Conservation (phyloP, 1,140 invertebrate genomes). For the Hydropsyche tenuis region DNA sequence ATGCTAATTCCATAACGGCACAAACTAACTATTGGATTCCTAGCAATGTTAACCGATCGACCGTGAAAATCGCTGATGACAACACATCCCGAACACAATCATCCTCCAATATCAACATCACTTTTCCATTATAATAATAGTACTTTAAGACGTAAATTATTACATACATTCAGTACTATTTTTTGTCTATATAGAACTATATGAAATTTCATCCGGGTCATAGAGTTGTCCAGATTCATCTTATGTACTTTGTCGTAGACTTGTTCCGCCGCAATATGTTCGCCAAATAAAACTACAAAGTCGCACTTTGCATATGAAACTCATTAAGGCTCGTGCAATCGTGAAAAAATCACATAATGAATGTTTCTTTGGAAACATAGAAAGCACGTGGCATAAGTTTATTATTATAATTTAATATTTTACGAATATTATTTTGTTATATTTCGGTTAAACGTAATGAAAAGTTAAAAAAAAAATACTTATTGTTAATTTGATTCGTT, state of each 20-base stretch:
- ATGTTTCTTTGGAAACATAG: slow-evolving; percentile 18
- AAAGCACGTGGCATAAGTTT: no score
- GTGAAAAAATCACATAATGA: slow-evolving; percentile 44
- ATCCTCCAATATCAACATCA: not conserved
- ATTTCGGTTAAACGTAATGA: no score
- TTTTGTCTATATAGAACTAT: not conserved
- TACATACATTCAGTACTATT: no score
- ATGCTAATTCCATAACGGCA: slow-evolving; percentile 38
- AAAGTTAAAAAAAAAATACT: no score
- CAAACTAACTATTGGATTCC: not conserved
- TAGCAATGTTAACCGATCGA: slow-evolving; percentile 15
- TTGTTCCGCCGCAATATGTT: slow-evolving; percentile 44
- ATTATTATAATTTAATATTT: no score
- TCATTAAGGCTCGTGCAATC: slow-evolving; percentile 45
- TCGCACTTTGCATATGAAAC: slow-evolving; percentile 49
- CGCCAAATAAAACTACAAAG: slow-evolving; percentile 45
- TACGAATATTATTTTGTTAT: no score
- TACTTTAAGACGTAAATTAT: no score
- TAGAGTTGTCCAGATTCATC: not conserved
- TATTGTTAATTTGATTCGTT: no score
- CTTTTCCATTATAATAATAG: no score
- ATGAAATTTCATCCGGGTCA: no score
- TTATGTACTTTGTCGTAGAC: not conserved
- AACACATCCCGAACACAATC: slow-evolving; percentile 23
- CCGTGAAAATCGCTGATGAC: slow-evolving; percentile 46